phyloP scores from a whole-genome alignment of 2,888 invertebrate species.

The Trachelus troglodyta region DNA sequence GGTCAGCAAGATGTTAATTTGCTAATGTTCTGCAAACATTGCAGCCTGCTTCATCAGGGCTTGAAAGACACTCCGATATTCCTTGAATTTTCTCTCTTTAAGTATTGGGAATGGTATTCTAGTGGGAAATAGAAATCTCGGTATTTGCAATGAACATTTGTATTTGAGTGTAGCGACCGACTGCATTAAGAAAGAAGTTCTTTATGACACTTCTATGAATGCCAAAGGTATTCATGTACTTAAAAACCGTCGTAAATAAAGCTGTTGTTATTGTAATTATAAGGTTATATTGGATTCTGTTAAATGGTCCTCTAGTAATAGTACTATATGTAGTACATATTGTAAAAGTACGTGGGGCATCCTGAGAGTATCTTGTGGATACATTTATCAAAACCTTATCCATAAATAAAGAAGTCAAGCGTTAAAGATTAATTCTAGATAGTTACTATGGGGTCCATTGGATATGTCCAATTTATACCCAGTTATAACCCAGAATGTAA shows the following conservation, averaged over 20 bases:
- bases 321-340: background rate
- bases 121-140: background rate
- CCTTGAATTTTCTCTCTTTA: background rate
- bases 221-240: constrained; percentile 34
- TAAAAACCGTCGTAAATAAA: constrained; percentile 35
- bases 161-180: background rate
- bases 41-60: too few species aligned
- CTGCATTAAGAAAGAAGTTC: background rate
- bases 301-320: background rate
- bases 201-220: constrained; percentile 13
- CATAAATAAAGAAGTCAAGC: background rate
- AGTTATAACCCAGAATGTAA: background rate
- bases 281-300: background rate
- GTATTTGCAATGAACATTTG: background rate
- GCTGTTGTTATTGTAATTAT: constrained; percentile 38
- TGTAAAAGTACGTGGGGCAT: too few species aligned
- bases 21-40: too few species aligned
- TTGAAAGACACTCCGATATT: background rate
- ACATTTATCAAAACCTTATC: background rate
- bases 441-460: too few species aligned
- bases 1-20: too few species aligned
- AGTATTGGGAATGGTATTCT: background rate
- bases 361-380: background rate
- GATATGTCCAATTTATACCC: too few species aligned
- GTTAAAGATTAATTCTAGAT: background rate